These are phyloP conservation scores for Scaptomyza cyrtandrae DNA, from an alignment of 2,888 invertebrate species.

Conservation along the genomic window DNA sequence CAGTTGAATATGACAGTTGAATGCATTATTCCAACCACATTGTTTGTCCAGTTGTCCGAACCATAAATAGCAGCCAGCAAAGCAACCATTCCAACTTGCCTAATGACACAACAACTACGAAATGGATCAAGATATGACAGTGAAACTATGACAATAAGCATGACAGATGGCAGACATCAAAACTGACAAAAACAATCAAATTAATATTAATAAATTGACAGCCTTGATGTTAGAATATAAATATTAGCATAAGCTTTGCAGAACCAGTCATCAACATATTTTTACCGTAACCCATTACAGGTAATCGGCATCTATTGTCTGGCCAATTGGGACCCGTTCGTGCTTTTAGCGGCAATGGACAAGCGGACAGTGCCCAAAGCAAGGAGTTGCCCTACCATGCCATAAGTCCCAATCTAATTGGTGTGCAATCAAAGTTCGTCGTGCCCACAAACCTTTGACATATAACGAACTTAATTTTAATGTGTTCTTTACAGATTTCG, in stretches of 20 bases:
- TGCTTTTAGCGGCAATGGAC: constrained; percentile 53
- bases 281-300: constrained; percentile 48
- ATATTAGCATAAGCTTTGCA: background rate
- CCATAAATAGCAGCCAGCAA: background rate
- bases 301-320: constrained; percentile 70
- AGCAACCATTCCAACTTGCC: constrained; percentile 1
- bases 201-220: constrained; percentile 50
- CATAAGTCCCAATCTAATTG: constrained; percentile 77
- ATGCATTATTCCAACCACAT: constrained; percentile 53
- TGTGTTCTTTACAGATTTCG: constrained; percentile 86
- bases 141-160: constrained; percentile 18
- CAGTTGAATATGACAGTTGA: constrained; percentile 50
- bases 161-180: constrained; percentile 12
- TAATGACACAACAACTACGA: constrained; percentile 43
- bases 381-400: constrained; percentile 54
- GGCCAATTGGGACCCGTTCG: constrained; percentile 52
- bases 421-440: constrained; percentile 84
- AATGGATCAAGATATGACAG: constrained; percentile 69
- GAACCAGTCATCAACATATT: constrained; percentile 20
- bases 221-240: background rate
- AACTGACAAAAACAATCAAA: constrained; percentile 53
- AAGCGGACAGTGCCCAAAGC: constrained; percentile 51
- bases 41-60: constrained; percentile 12
- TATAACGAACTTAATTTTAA: background rate
- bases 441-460: constrained; percentile 38